A percentile compares a stretch with the other conserved stretches of the same genome.
These are phyloP conservation scores for Saimiri boliviensis DNA, from an alignment of 2,113 vertebrate genomes.

Conservation along the genomic window DNA sequence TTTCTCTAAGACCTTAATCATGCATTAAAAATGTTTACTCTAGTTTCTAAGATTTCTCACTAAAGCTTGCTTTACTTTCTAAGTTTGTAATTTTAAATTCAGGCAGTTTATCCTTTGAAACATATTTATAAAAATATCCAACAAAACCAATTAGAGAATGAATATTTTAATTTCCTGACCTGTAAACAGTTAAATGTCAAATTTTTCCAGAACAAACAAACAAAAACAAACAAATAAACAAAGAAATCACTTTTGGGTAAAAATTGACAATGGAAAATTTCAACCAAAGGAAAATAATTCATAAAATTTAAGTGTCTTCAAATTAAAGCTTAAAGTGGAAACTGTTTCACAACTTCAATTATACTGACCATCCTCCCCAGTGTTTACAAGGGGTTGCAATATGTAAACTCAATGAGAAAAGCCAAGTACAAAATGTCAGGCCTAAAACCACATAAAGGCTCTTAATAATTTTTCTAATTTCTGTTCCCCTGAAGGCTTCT, in stretches of 20 bases:
- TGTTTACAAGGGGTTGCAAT: conserved; percentile 38
- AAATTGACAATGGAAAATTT: conserved; percentile 66
- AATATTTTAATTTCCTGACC: not conserved
- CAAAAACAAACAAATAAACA: not conserved
- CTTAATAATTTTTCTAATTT: conserved; percentile 52
- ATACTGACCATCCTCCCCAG: not conserved
- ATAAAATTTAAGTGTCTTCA: conserved; percentile 53
- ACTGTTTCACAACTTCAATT: conserved; percentile 71
- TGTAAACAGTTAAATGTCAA: not conserved
- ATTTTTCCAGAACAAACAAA: conserved; percentile 43
- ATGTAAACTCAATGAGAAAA: conserved; percentile 53
- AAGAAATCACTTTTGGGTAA: conserved; percentile 36
- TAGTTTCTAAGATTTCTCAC: not conserved
- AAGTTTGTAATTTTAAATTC: not conserved
- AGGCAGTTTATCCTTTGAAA: not conserved
- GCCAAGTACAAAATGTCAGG: conserved; percentile 59
- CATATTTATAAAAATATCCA: not conserved
- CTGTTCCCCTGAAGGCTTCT: not conserved
- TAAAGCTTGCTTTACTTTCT: not conserved
- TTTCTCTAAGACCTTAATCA: not conserved
- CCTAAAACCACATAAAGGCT: conserved; percentile 64
- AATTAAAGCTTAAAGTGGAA: conserved; percentile 70
- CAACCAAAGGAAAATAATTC: conserved; percentile 49
- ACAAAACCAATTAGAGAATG: conserved; percentile 6
- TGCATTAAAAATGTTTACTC: not conserved